phyloP scores from a whole-genome alignment of 1,140 invertebrate species.

The Laodelphax striatellus region DNA sequence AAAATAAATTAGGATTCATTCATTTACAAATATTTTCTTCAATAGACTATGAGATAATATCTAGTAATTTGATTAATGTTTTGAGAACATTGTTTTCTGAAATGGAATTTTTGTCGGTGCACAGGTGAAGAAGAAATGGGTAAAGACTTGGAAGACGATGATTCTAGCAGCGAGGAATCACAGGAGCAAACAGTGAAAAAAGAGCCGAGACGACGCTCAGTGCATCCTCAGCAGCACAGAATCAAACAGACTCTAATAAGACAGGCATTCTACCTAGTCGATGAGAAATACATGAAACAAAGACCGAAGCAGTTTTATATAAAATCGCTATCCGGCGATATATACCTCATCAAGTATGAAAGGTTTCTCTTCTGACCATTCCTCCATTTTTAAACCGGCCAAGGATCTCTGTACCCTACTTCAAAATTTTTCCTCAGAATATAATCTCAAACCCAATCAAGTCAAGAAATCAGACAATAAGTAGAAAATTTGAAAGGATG shows the following conservation, averaged over 20 bases:
- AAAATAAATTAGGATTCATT: no score
- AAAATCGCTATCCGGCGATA: conserved; percentile 5
- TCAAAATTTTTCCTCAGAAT: no score
- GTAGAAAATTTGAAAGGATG: no score
- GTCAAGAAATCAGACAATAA: no score
- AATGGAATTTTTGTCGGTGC: background rate
- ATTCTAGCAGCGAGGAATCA: background rate
- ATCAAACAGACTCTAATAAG: conserved; percentile 2
- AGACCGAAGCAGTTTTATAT: conserved; percentile 8
- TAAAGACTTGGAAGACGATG: background rate
- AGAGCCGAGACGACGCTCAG: background rate
- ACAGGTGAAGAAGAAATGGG: background rate
- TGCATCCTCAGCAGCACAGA: background rate
- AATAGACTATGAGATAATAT: no score
- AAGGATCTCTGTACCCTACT: no score
- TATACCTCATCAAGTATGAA: conserved; percentile 11
- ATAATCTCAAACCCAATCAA: no score
- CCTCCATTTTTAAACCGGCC: no score
- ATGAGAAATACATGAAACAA: conserved; percentile 5
- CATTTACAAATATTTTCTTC: no score
- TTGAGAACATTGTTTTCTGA: no score
- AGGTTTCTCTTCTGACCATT: conserved; percentile 1
- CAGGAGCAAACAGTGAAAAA: background rate
- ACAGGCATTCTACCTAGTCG: conserved; percentile 9
- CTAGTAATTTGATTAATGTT: no score